These are phyloP conservation scores for Ophonus ardosiacus DNA, from an alignment of 2,888 invertebrate species.

Conservation along the genomic window DNA sequence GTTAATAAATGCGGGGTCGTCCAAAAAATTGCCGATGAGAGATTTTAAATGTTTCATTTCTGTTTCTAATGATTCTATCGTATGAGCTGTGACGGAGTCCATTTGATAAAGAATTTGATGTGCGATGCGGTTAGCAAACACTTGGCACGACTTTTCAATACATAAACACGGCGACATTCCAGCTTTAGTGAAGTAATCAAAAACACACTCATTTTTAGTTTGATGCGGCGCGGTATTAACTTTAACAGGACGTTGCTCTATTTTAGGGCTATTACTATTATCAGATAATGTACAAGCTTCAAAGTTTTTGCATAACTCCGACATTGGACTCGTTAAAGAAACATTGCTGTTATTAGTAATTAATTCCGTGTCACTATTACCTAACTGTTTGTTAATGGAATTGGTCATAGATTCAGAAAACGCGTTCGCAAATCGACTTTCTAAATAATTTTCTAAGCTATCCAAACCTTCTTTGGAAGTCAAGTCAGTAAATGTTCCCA, in stretches of 20 bases:
- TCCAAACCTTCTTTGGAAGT: constrained; percentile 84
- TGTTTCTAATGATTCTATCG: constrained; percentile 79
- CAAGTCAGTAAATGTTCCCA: constrained; percentile 89
- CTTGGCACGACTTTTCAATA: constrained; percentile 81
- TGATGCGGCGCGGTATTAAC: background rate
- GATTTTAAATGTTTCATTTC: constrained; percentile 84
- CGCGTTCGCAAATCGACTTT: constrained; percentile 68
- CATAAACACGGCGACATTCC: constrained; percentile 76
- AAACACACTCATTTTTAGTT: constrained; percentile 37
- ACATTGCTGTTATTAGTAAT: constrained; percentile 69
- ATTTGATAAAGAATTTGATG: constrained; percentile 78
- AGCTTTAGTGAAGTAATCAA: constrained; percentile 65
- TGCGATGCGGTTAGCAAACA: constrained; percentile 84
- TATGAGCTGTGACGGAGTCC: constrained; percentile 77
- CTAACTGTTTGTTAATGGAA: constrained; percentile 72
- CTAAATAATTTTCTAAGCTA: constrained; percentile 86
- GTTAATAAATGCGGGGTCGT: constrained; percentile 80
- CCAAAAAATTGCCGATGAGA: constrained; percentile 83
- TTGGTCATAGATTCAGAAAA: constrained; percentile 73
- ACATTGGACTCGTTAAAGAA: constrained; percentile 77
- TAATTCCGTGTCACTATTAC: constrained; percentile 29
- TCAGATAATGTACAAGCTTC: constrained; percentile 78
- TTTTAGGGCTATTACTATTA: constrained; percentile 72
- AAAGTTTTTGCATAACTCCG: constrained; percentile 80
- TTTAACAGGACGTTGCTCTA: constrained; percentile 45